Percentiles rank a stretch among this genome's conserved stretches.
Conservation (phyloP, 2,888 invertebrate genomes). For the Psylliodes chrysocephalus region DNA sequence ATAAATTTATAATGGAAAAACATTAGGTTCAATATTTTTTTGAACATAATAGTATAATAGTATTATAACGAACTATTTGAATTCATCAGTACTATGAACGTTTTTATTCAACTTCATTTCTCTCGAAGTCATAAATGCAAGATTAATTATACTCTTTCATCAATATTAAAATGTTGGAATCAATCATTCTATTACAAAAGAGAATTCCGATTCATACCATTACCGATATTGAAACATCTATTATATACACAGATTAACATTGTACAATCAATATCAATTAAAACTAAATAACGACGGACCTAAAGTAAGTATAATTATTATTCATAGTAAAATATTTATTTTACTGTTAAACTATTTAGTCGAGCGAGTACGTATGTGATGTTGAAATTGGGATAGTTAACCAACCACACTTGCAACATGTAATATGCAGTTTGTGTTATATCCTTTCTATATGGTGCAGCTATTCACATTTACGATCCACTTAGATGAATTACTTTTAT, state of each 20-base stretch:
- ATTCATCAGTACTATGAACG: too few species aligned
- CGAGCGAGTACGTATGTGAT: background rate
- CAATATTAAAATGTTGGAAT: background rate
- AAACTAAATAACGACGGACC: background rate
- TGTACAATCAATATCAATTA: background rate
- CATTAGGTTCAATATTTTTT: too few species aligned
- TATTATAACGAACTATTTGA: too few species aligned
- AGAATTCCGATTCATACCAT: background rate
- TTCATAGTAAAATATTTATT: background rate
- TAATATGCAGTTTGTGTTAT: constrained; percentile 1
- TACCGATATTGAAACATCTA: too few species aligned
- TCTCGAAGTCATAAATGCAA: background rate
- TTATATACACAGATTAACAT: background rate
- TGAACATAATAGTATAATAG: too few species aligned
- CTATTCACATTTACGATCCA: constrained; percentile 4
- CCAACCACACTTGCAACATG: constrained; percentile 4
- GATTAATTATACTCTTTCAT: background rate
- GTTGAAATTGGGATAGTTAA: constrained; percentile 8
- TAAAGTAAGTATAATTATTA: background rate
- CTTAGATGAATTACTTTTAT: constrained; percentile 2
- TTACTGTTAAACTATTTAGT: background rate
- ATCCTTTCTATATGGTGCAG: constrained; percentile 9
- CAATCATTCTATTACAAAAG: too few species aligned
- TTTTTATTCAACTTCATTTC: background rate
- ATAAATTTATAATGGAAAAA: too few species aligned